These are phyloP conservation scores for Poeciliopsis infans DNA, from an alignment of 2,797 vertebrate genomes.

Conservation along the genomic window DNA sequence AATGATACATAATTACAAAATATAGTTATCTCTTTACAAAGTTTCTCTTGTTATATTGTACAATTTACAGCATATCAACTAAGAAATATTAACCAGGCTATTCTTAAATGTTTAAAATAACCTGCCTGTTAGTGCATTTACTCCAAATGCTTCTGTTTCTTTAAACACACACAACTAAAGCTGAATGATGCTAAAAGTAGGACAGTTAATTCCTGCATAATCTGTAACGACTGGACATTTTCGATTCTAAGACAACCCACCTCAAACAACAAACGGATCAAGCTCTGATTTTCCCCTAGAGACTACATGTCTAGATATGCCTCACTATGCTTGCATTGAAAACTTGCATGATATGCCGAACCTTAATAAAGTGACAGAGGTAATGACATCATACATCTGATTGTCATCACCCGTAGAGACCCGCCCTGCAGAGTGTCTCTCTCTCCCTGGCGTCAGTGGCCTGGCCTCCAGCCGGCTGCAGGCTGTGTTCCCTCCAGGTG, in stretches of 20 bases:
- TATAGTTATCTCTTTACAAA: conserved; percentile 99
- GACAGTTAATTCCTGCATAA: conserved; percentile 87
- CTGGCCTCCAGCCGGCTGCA: conserved; percentile 58
- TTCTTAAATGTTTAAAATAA: conserved; percentile 87
- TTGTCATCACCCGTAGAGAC: conserved; percentile 88
- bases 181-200: conserved; percentile 77
- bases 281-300: conserved; percentile 51
- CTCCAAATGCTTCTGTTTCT: conserved; percentile 79
- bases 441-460: conserved; percentile 56
- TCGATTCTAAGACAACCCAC: conserved; percentile 48
- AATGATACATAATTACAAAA: conserved; percentile 99
- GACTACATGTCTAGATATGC: conserved; percentile 81
- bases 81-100: conserved; percentile 92
- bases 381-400: conserved; percentile 90
- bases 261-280: conserved; percentile 49
- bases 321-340: conserved; percentile 84
- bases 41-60: conserved; percentile 87
- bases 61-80: conserved; percentile 96
- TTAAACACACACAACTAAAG: conserved; percentile 88
- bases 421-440: conserved; percentile 61
- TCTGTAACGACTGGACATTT: conserved; percentile 76
- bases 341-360: conserved; percentile 90
- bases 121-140: conserved; percentile 93
- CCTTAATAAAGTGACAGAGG: conserved; percentile 87
- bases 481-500: conserved; percentile 53